Base-by-base conservation (phyloP, 2,888 invertebrate genomes). In the Ophioninae sp. region DNA sequence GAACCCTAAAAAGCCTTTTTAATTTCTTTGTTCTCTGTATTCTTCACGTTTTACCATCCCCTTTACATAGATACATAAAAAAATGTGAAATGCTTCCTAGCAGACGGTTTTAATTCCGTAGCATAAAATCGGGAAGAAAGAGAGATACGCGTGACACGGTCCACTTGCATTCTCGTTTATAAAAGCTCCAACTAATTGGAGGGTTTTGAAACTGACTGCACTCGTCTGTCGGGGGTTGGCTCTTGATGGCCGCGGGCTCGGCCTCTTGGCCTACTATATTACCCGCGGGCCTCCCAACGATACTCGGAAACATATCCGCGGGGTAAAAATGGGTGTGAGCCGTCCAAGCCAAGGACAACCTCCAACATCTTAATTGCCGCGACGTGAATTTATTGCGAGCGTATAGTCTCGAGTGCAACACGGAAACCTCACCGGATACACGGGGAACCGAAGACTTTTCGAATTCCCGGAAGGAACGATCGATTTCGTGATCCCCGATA, bases 111-210 rank as follows among this genome's bases (percentile, higher is more conserved):
- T 69, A 69, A 69, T 69, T 56, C 51, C 69, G 61, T 22, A 41
- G 23, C 22, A 41, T 20, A 59, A 61, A 44, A 72, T 13, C 59
- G 61, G 39, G 22, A 59, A 2, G 23, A 69, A 20, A n/a, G n/a
- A 59, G 39, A 63, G n/a, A 65, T 30, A 67, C 41, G 76, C 67
- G 68, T 51, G 41, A 30, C 77, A 59, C 61, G 77, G 68, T 77
- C 68, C 65, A 76, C 76, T 68, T 61, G 77, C 59, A 77, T 83
- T 81, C 72, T 77, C 64, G 79, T 76, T 83, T 76, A 75, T 79
- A 75, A 80, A 79, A 77, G 76, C 80, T 81, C 73, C 79, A 41
- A 79, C 79, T 83, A 83, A 83, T 83, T 83, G 83, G 83, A 83
- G 83, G 68, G 83, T 81, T 83, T 79, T 72, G 20, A 56, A 68